Evolutionary conservation across 2,888 invertebrate genomes (phyloP), one percentile per base, ranked within the genome.

Genomic region (Synergus gifuensis): DNA sequence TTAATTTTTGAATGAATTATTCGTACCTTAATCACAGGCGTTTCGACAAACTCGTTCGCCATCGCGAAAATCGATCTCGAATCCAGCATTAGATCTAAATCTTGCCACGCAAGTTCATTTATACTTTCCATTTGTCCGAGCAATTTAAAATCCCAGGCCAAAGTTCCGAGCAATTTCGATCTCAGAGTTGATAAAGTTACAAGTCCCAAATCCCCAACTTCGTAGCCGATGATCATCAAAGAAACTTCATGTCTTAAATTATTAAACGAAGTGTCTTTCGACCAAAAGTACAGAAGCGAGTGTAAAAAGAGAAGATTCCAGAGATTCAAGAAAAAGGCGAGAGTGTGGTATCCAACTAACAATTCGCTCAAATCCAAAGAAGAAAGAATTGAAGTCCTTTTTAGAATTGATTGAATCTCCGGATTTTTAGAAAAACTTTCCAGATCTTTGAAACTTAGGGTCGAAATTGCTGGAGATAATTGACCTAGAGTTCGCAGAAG

Each of bases 261-360:
- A 46, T 88, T 87, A 1, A 82, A 49, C 4, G 90, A 87, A 2
- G 87, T 86, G 81, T 89, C 82, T 9, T 83, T 78, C 12, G 84
- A 81, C 91, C 92, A 91, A 28, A 91, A 66, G 11, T 81, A 85
- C 12, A 93, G 54, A 4, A 87, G 81, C 2, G 90, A 84, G 78
- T 93, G 93, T 28, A 92, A 81, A 80, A 92, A 90, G 85, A 92
- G 84, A 16, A 93, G 85, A 85, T 93, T 93, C 88, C 91, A 90
- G 2, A 91, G 82, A 80, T 93, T 93, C 11, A 91, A 46, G 60
- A 92, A 90, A 79, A 92, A 92, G 1, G 89, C 85, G 5, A 92
- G 83, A 0, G 91, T 92, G 40, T 92, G 90, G 66, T 91, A 86
- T 4, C 91, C 92, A 36, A 88, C 88, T 0, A 90, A 89, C 22